Evolutionary conservation across 2,797 vertebrate species (phyloP).

Genomic region (Petrocephalus schoutedeni): DNA sequence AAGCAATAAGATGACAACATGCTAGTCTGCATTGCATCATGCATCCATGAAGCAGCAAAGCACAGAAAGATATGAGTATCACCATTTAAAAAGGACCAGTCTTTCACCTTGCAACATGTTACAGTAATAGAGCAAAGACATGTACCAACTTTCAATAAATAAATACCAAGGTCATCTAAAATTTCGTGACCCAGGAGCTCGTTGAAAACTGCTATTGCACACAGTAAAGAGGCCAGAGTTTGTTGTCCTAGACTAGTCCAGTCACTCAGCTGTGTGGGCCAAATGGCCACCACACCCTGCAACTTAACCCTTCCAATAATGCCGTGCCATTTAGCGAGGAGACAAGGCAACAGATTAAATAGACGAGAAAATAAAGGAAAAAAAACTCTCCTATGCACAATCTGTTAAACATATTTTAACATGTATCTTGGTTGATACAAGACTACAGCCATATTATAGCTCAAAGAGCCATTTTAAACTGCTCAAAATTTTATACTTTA

Average conservation of each 20-base stretch:
- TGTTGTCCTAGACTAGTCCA: background rate
- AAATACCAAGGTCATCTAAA: background rate
- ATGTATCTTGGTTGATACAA: no score
- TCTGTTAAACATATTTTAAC: background rate
- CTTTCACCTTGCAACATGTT: background rate
- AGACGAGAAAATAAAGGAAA: background rate
- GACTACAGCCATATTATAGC: no score
- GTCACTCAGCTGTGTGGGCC: background rate
- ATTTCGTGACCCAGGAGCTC: background rate
- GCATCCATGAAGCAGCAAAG: background rate
- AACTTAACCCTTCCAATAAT: background rate
- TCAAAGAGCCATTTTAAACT: no score
- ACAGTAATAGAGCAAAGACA: background rate
- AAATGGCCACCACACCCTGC: background rate
- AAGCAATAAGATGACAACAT: background rate
- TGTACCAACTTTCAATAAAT: conserved; percentile 10
- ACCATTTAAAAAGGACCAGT: background rate
- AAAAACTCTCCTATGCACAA: background rate
- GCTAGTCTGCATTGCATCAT: background rate
- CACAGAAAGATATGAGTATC: background rate
- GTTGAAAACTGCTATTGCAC: conserved; percentile 1
- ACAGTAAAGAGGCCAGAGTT: conserved; percentile 22
- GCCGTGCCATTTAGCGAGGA: background rate
- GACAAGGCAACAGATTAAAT: background rate
- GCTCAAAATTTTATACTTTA: no score